phyloP scores from a whole-genome alignment of 1,140 invertebrate species.

The Apolygus lucorum region DNA sequence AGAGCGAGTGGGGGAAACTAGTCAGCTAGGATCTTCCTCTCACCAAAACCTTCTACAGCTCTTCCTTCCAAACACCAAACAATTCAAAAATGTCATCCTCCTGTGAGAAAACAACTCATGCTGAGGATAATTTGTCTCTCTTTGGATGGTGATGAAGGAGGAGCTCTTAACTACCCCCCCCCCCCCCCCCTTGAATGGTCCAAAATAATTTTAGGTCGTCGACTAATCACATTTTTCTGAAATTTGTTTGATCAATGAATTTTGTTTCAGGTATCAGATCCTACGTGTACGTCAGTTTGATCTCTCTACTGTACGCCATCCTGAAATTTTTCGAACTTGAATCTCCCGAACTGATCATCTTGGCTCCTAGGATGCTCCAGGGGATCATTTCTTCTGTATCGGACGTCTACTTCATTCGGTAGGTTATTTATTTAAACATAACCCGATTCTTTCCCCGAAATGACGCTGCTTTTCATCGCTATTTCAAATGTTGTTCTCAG shows the following conservation, averaged over 20 bases:
- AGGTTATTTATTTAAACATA: neutral
- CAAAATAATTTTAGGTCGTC: no score
- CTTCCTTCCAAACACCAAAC: no score
- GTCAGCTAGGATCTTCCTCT: no score
- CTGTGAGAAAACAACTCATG: no score
- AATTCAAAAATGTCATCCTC: no score
- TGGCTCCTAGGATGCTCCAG: constrained; percentile 67
- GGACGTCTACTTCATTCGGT: constrained; percentile 44
- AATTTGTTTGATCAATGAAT: neutral
- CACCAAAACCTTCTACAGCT: no score
- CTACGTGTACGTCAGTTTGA: constrained; percentile 68
- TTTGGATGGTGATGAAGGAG: no score
- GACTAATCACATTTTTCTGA: no score
- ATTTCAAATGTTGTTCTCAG: neutral
- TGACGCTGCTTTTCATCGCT: neutral
- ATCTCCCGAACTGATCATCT: constrained; percentile 48
- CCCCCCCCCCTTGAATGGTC: no score
- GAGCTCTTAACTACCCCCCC: no score
- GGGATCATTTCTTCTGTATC: constrained; percentile 60
- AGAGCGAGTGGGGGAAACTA: no score
- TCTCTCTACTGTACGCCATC: constrained; percentile 56
- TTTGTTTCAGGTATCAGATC: constrained; percentile 56
- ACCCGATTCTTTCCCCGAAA: neutral
- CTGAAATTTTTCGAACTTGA: constrained; percentile 55
- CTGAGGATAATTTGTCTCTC: no score